Percentiles rank a stretch among this genome's conserved stretches.
phyloP scores from a whole-genome alignment of 2,113 vertebrate genomes.

The Scartelaos histophorus region DNA sequence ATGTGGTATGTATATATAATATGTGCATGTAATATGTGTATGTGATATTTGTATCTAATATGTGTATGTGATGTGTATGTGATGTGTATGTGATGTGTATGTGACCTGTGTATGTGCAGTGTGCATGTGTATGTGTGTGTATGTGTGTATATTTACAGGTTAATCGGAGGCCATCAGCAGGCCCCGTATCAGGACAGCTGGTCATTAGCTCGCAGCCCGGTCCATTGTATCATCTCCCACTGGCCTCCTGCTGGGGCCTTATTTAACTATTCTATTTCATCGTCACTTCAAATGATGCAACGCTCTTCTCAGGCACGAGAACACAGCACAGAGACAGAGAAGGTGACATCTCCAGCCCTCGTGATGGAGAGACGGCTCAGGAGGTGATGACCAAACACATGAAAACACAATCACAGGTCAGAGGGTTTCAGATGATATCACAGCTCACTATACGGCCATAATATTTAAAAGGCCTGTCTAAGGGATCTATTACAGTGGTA shows the following conservation, averaged over 20 bases:
- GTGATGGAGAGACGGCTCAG: slow-evolving; percentile 40
- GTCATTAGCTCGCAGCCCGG: slow-evolving; percentile 68
- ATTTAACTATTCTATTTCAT: slow-evolving; percentile 78
- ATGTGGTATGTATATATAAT: no score
- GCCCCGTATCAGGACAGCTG: slow-evolving; percentile 76
- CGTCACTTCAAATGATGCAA: slow-evolving; percentile 71
- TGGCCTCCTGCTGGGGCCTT: slow-evolving; percentile 71
- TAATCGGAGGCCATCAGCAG: slow-evolving; percentile 54
- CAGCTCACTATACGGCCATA: no score
- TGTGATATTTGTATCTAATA: no score
- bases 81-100: no score
- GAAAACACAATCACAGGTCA: not conserved
- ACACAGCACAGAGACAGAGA: slow-evolving; percentile 34
- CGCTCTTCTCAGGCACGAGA: slow-evolving; percentile 53
- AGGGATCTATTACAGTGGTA: no score
- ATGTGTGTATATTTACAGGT: slow-evolving; percentile 24
- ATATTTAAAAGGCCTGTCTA: no score
- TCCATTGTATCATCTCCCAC: slow-evolving; percentile 64
- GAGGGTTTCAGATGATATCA: not conserved
- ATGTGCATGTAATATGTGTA: no score
- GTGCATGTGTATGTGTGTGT: not conserved
- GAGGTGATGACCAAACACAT: slow-evolving; percentile 16
- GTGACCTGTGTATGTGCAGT: not conserved
- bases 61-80: no score
- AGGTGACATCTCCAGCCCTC: slow-evolving; percentile 60